These are phyloP conservation scores for Drosophila sechellia DNA, from an alignment of 1,140 invertebrate genomes.

Conservation along the genomic window DNA sequence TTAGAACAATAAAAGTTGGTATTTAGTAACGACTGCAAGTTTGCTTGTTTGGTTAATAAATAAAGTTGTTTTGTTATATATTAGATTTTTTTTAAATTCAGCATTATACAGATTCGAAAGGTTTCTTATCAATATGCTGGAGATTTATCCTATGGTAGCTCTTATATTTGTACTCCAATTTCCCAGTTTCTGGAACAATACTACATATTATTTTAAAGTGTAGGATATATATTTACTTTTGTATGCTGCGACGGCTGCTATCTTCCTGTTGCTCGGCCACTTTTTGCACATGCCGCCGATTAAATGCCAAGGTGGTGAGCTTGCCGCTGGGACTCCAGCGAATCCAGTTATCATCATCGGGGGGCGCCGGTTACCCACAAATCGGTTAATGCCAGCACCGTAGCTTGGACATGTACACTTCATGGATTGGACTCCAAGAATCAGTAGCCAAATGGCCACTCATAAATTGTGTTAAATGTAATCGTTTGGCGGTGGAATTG, in stretches of 20 bases:
- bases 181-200: neutral
- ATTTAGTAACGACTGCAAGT: neutral
- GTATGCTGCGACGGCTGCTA: slow-evolving; percentile 17
- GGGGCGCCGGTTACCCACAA: slow-evolving; percentile 19
- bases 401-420: slow-evolving; percentile 11
- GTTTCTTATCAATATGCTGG: too few species aligned
- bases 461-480: slow-evolving; percentile 68
- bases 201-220: neutral
- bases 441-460: slow-evolving; percentile 46
- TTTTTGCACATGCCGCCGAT: slow-evolving; percentile 68
- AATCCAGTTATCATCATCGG: slow-evolving; percentile 60
- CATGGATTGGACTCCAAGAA: slow-evolving; percentile 28
- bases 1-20: neutral
- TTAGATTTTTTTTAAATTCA: too few species aligned
- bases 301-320: slow-evolving; percentile 73
- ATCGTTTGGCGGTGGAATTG: slow-evolving; percentile 64
- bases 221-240: slow-evolving; percentile 12
- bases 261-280: slow-evolving; percentile 68
- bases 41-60: too few species aligned
- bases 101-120: too few species aligned
- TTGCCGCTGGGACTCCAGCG: slow-evolving; percentile 33
- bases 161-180: too few species aligned
- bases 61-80: too few species aligned
- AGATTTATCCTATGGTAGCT: too few species aligned
- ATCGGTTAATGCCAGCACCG: slow-evolving; percentile 61